Conservation (phyloP, 2,888 invertebrate genomes). For the Fragum fragum region DNA sequence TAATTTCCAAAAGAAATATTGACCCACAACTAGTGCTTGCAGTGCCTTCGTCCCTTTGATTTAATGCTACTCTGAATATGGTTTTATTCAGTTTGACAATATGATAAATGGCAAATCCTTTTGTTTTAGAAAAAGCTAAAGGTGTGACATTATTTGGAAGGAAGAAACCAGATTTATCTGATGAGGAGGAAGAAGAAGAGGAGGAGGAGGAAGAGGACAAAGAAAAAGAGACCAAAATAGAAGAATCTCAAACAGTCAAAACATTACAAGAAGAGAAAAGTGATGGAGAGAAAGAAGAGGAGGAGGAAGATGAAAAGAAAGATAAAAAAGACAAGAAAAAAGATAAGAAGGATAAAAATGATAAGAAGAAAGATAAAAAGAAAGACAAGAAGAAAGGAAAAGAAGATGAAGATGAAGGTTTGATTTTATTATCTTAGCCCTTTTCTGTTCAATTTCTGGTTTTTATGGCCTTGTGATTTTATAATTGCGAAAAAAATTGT, state of each 20-base stretch:
- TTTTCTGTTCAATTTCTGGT: too few species aligned
- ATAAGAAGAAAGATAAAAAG: constrained; percentile 50
- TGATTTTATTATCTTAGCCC: too few species aligned
- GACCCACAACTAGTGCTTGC: too few species aligned
- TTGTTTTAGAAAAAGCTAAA: constrained; percentile 46
- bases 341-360: constrained; percentile 43
- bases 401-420: constrained; percentile 37
- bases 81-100: too few species aligned
- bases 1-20: too few species aligned
- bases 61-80: too few species aligned
- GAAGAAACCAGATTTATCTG: constrained; percentile 66
- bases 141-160: constrained; percentile 63
- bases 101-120: neutral
- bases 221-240: constrained; percentile 35
- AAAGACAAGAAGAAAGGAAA: constrained; percentile 53
- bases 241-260: constrained; percentile 25
- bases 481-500: too few species aligned
- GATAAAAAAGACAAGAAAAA: constrained; percentile 34
- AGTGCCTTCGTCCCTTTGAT: too few species aligned
- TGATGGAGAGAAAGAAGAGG: constrained; percentile 12
- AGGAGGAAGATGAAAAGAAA: constrained; percentile 47
- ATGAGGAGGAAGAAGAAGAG: constrained; percentile 68
- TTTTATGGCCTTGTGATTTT: too few species aligned
- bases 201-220: constrained; percentile 46
- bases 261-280: constrained; percentile 39